Evolutionary conservation across 30 jellyfish, hydroid and myxozoan species (phyloP).

Genomic region (Aurelia sp.): DNA sequence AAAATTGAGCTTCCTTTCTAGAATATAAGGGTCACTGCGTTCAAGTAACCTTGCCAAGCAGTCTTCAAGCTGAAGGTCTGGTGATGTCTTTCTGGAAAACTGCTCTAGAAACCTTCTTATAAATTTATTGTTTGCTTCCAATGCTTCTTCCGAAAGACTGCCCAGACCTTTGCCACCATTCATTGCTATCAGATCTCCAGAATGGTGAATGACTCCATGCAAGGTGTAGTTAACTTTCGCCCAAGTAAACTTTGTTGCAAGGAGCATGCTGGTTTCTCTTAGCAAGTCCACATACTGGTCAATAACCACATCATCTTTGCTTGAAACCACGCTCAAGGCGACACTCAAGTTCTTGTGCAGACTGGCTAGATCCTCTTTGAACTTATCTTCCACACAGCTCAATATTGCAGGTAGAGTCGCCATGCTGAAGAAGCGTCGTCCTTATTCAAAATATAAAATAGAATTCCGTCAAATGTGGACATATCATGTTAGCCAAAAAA

Average conservation of each 20-base stretch:
- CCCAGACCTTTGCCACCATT: constrained; percentile 10
- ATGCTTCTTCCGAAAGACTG: background rate
- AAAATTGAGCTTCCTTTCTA: too few relatives aligned
- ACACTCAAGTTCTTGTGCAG: background rate
- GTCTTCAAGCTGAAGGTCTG: background rate
- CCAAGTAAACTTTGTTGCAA: background rate
- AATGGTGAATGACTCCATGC: constrained; percentile 13
- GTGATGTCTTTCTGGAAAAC: background rate
- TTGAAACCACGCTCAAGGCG: background rate
- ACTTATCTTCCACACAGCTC: background rate
- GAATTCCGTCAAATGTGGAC: too few relatives aligned
- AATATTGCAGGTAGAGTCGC: too few relatives aligned
- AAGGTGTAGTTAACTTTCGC: constrained; percentile 7
- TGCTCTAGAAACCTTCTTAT: background rate
- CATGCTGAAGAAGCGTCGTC: too few relatives aligned
- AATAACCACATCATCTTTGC: background rate
- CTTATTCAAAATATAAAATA: too few relatives aligned
- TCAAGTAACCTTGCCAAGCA: background rate
- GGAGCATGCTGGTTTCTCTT: background rate
- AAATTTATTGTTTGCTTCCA: constrained; percentile 10
- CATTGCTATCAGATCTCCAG: background rate
- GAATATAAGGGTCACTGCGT: background rate
- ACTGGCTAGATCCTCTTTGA: background rate
- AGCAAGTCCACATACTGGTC: background rate
- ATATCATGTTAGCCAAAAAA: too few relatives aligned